Conservation (phyloP, 2,113 vertebrate species). For the Xiphorhynchus elegans region DNA sequence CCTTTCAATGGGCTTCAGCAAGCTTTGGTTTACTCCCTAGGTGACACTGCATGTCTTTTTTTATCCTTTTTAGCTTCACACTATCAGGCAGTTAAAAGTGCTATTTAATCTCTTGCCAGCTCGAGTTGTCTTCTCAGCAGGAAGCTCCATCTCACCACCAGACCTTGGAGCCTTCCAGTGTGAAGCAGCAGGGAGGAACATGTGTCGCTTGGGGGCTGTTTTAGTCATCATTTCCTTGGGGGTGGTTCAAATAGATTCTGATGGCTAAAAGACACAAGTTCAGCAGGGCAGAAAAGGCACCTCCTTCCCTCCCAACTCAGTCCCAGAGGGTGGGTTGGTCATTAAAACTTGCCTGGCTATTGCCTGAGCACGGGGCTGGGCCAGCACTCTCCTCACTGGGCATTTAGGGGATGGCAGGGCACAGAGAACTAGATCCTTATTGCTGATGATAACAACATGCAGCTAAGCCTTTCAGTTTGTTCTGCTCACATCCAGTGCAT, state of each 20-base stretch:
- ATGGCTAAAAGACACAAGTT: not conserved
- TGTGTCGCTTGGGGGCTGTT: not conserved
- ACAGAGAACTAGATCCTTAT: not conserved
- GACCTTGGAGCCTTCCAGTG: not conserved
- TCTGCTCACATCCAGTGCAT: not conserved
- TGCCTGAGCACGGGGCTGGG: not conserved
- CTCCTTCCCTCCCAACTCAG: not conserved
- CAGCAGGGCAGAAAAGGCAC: not conserved
- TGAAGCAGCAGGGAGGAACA: not conserved
- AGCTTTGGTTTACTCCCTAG: constrained; percentile 27
- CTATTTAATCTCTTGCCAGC: constrained; percentile 51
- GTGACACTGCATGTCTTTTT: not conserved
- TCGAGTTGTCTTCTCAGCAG: constrained; percentile 6
- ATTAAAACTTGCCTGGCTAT: not conserved
- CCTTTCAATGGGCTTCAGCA: not conserved
- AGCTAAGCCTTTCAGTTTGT: not conserved
- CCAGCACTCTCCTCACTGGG: not conserved
- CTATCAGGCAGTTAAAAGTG: constrained; percentile 18
- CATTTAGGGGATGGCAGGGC: not conserved
- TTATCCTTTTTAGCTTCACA: constrained; percentile 10
- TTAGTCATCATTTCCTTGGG: not conserved
- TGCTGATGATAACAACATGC: not conserved
- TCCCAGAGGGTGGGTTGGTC: rapidly evolving
- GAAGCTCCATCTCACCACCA: not conserved
- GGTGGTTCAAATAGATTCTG: not conserved